Base-by-base conservation (phyloP, 2,113 vertebrate species). In the Megalops atlanticus region DNA sequence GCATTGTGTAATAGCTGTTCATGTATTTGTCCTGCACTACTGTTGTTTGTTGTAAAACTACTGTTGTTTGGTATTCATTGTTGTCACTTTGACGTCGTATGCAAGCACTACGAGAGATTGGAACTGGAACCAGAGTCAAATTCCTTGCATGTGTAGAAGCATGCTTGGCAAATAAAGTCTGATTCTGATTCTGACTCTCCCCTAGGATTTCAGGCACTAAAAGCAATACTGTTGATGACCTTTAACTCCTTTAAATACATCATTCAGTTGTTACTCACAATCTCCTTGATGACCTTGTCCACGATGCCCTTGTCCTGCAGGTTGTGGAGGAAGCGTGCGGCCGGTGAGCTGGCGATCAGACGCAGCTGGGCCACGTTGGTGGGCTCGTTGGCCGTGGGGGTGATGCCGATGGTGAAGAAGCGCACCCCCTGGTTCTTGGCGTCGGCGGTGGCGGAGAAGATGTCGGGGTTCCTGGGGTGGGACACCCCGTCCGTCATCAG, bases 401-500 rank as follows among this genome's bases (percentile, higher is more conserved):
- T 96, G 88, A 98, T 96, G 84, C 97, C 96, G 87, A 98, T 82
- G 5, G 87, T 92, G 89, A 98, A 96, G 88, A 97, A 95, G 35
- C 91, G 91, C 80, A 98, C 92, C 14, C 94, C 96, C 87, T 97
- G 96, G 88, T 96, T 94, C 89, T 97, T 98, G 85, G 96, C 96
- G 45, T 97, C 93, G 49, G 95, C 94, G 35, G 92, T 92, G 74
- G 96, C 95, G n/a, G 96, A 93, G 90, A 96, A 96, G 91, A 97
- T 96, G 80, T 97, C 96, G 12, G 96, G 96, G 81, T 97, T 98
- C 87, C 95, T 95, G 10, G 96, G 96, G 79, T 97, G 96, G 71
- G 94, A 94, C 24, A 94, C 90, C 5, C 96, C 96, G 64, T 97
- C 95, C 0, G 96, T 97, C 58, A 97, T 89, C 36, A 98, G 93